Evolutionary conservation across 2,113 vertebrate species (phyloP).

Genomic region (Serinus canaria): DNA sequence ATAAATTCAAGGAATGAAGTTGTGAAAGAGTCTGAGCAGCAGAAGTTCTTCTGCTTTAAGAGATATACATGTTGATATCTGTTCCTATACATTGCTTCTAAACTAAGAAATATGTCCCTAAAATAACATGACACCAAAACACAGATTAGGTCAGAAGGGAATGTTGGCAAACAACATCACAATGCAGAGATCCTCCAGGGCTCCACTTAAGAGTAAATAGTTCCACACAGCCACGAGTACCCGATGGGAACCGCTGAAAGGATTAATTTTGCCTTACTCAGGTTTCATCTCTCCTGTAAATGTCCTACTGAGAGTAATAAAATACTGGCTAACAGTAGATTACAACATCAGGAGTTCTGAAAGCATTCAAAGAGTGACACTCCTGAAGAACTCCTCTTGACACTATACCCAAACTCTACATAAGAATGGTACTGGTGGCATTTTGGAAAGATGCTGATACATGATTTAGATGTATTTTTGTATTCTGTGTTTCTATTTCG

Average conservation of each 20-base stretch:
- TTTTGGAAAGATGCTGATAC: background rate
- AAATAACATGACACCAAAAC: background rate
- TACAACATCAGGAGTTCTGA: background rate
- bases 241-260: background rate
- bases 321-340: background rate
- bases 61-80: background rate
- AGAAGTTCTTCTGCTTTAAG: background rate
- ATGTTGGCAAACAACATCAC: background rate
- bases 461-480: background rate
- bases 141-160: background rate
- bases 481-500: background rate
- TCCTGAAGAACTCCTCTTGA: background rate
- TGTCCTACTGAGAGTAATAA: background rate
- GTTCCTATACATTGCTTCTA: background rate
- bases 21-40: background rate
- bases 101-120: background rate
- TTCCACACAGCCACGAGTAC: fast-evolving
- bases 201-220: background rate
- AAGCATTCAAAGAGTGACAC: background rate
- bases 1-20: background rate
- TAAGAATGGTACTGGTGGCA: background rate
- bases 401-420: background rate
- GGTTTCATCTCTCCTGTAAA: background rate
- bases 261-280: background rate
- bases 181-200: background rate